Conservation (phyloP, 1,140 invertebrate species). For the Maniola jurtina region DNA sequence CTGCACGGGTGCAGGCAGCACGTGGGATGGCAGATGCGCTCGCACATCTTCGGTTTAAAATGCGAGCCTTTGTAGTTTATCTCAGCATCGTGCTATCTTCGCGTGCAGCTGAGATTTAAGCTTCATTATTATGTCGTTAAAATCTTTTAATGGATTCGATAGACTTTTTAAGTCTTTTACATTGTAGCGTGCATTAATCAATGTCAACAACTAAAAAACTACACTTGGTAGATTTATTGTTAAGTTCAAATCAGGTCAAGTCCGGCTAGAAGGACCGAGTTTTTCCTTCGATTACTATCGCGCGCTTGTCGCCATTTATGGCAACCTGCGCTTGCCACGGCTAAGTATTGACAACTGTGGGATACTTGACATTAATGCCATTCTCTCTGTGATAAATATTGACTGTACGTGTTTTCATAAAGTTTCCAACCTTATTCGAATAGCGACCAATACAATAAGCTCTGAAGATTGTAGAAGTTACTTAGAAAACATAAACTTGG, state of each 20-base stretch:
- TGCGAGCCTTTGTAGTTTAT: slow-evolving; percentile 45
- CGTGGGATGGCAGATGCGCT: slow-evolving; percentile 74
- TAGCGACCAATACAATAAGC: slow-evolving; percentile 2
- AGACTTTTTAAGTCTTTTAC: slow-evolving; percentile 8
- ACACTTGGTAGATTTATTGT: slow-evolving; percentile 23
- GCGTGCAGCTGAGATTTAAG: slow-evolving; percentile 57
- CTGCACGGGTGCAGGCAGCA: slow-evolving; percentile 62
- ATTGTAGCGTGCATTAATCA: slow-evolving; percentile 4
- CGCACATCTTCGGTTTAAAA: slow-evolving; percentile 50
- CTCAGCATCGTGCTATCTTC: slow-evolving; percentile 53
- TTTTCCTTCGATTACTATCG: slow-evolving; percentile 71
- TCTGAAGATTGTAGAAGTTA: slow-evolving; percentile 10
- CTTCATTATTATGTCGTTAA: slow-evolving; percentile 54
- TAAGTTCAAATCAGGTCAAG: slow-evolving; percentile 55
- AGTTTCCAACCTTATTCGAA: slow-evolving; percentile 53
- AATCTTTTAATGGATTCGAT: slow-evolving; percentile 20
- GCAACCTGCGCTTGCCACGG: slow-evolving; percentile 56
- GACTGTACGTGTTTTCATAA: slow-evolving; percentile 58
- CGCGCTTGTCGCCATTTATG: slow-evolving; percentile 64
- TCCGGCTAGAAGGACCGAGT: slow-evolving; percentile 65
- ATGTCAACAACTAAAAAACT: slow-evolving; percentile 12
- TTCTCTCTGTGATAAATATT: slow-evolving; percentile 56
- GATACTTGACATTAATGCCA: slow-evolving; percentile 59
- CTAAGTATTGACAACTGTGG: slow-evolving; percentile 71
- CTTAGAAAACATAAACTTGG: background rate